A percentile compares a stretch with the other conserved stretches of the same genome.
Evolutionary conservation across 2,797 vertebrate species (phyloP).

Genomic region (Gadopsis marmoratus): DNA sequence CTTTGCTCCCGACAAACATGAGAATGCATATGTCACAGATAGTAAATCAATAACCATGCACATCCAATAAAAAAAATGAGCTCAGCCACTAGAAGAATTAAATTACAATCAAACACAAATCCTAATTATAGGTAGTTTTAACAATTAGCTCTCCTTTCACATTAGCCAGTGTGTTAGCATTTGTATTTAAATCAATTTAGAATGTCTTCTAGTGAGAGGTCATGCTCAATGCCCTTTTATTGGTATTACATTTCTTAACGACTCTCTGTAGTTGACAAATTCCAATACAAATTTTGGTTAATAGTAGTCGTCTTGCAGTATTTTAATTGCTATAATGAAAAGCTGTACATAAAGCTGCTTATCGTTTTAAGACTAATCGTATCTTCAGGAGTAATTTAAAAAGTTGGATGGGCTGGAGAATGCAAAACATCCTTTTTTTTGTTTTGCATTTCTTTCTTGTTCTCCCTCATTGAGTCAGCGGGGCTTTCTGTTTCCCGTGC

Average conservation of each 20-base stretch:
- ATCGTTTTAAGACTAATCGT: slow-evolving; percentile 17
- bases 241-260: not conserved
- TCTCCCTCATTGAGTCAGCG: slow-evolving; percentile 26
- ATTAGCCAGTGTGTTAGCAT: not conserved
- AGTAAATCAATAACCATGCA: not conserved
- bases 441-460: not conserved
- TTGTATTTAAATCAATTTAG: no score
- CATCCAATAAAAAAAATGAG: not conserved
- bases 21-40: slow-evolving; percentile 14
- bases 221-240: no score
- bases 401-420: not conserved
- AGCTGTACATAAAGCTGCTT: slow-evolving; percentile 9
- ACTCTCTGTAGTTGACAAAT: not conserved
- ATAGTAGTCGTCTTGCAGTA: not conserved
- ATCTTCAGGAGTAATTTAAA: slow-evolving; percentile 3
- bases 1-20: not conserved
- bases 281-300: not conserved
- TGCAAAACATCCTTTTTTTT: slow-evolving; percentile 2
- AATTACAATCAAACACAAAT: slow-evolving; percentile 2
- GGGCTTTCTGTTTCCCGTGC: slow-evolving; percentile 12
- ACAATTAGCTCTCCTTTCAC: not conserved
- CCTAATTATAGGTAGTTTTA: not conserved
- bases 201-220: no score
- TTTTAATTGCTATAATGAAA: slow-evolving; percentile 2
- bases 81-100: not conserved